Conservation (phyloP, 1,140 invertebrate genomes). For the Leptinotarsa defecta region DNA sequence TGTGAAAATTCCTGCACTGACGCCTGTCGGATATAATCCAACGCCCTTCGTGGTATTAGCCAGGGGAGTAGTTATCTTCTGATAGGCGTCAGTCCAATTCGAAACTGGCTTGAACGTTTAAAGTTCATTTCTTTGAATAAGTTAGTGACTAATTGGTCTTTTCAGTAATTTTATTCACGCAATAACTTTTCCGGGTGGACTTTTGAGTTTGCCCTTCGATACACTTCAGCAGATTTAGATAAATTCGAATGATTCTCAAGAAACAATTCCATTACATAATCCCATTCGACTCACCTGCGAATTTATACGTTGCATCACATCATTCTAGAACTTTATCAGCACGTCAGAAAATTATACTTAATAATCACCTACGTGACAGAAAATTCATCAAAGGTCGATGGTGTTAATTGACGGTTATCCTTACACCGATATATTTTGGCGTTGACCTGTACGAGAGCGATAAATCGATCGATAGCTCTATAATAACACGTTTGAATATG, state of each 20-base stretch:
- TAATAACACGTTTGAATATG: conserved; percentile 23
- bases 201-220: no score
- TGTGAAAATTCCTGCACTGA: no score
- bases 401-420: conserved; percentile 35
- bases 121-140: no score
- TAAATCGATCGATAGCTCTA: conserved; percentile 29
- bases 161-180: no score
- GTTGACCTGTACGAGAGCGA: conserved; percentile 31
- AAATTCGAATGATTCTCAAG: not conserved
- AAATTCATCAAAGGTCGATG: conserved; percentile 35
- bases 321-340: conserved; percentile 6
- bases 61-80: no score
- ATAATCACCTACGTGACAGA: conserved; percentile 24
- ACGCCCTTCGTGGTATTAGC: no score
- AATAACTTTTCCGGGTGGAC: no score
- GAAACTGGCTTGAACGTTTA: no score
- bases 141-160: no score
- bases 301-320: not conserved
- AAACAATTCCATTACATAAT: not conserved
- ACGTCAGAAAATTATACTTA: conserved; percentile 19
- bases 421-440: conserved; percentile 30
- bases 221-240: no score
- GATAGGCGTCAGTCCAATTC: no score
- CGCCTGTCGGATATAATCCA: no score
- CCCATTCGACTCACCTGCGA: not conserved